A percentile compares a stretch with the other conserved stretches of the same genome.
These are phyloP conservation scores for Scophthalmus maximus DNA, from an alignment of 2,113 vertebrate species.

Conservation along the genomic window DNA sequence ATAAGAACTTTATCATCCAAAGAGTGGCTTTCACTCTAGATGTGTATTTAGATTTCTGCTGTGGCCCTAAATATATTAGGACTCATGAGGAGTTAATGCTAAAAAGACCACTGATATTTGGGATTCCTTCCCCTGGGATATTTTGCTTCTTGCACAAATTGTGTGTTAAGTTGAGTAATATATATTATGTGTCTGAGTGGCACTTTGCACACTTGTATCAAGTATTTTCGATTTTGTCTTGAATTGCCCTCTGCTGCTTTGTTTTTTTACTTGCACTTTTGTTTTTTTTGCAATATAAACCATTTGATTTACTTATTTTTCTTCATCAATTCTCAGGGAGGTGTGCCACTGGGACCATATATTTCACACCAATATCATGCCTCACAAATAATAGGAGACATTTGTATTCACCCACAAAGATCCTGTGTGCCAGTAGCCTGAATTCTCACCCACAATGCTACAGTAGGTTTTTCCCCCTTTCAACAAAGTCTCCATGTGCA, in stretches of 20 bases:
- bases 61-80: slow-evolving; percentile 36
- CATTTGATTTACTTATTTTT: not conserved
- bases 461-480: slow-evolving; percentile 12
- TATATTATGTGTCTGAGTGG: not conserved
- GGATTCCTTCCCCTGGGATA: slow-evolving; percentile 26
- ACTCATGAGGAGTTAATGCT: slow-evolving; percentile 47
- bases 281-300: not conserved
- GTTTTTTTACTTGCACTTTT: slow-evolving; percentile 2
- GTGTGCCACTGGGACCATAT: not conserved
- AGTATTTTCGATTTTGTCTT: slow-evolving; percentile 9
- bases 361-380: not conserved
- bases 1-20: slow-evolving; percentile 8
- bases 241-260: not conserved
- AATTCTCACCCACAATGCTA: slow-evolving; percentile 56
- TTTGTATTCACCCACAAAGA: slow-evolving; percentile 34
- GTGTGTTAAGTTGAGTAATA: slow-evolving; percentile 44
- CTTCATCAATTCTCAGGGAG: no score
- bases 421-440: slow-evolving; percentile 16
- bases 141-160: slow-evolving; percentile 52
- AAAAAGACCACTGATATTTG: slow-evolving; percentile 51
- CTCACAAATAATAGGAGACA: slow-evolving; percentile 16
- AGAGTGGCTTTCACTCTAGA: slow-evolving; percentile 6
- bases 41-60: not conserved
- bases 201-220: slow-evolving; percentile 4
- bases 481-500: slow-evolving; percentile 60